Evolutionary conservation across 2,113 vertebrate genomes (phyloP).

Genomic region (Chinchilla lanigera): DNA sequence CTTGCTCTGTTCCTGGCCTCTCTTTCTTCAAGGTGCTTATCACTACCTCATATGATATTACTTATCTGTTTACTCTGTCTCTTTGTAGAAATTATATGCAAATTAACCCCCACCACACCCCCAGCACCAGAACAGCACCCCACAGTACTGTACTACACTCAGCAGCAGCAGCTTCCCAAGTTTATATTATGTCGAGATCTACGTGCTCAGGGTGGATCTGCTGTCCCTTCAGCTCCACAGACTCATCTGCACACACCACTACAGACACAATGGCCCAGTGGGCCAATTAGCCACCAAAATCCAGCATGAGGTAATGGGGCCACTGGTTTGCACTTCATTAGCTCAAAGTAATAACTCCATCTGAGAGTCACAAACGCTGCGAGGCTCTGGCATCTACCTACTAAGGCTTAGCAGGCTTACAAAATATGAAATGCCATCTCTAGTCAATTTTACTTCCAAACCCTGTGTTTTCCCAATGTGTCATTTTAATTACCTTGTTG

Average conservation of each 20-base stretch:
- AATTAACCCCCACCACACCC: background rate
- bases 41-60: background rate
- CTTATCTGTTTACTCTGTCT: background rate
- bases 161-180: background rate
- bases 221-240: background rate
- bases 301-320: slow-evolving; percentile 37
- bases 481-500: slow-evolving; percentile 10
- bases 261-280: slow-evolving; percentile 34
- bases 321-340: slow-evolving; percentile 46
- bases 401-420: background rate
- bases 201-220: background rate
- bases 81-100: background rate
- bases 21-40: background rate
- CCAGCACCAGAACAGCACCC: background rate
- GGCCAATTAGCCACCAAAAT: slow-evolving; percentile 52
- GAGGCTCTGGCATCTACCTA: background rate
- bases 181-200: background rate
- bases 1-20: background rate
- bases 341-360: slow-evolving; percentile 34
- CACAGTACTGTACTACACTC: background rate
- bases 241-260: background rate
- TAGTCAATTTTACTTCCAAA: slow-evolving; percentile 29
- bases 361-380: background rate
- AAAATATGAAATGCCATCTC: slow-evolving; percentile 18
- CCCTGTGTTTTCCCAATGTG: background rate